Conservation (phyloP, 2,888 invertebrate species). For the Syrista parreyssii region DNA sequence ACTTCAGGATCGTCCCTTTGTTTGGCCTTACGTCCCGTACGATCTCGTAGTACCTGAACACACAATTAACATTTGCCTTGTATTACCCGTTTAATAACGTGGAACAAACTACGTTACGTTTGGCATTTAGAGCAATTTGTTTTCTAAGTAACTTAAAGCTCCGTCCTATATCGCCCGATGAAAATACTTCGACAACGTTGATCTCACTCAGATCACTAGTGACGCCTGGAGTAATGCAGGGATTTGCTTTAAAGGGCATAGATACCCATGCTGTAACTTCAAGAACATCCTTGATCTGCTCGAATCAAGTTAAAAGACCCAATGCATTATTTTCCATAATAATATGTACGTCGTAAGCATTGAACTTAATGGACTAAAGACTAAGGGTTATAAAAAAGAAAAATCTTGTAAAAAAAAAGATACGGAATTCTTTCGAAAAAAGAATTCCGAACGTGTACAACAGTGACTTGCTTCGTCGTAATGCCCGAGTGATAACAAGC, state of each 20-base stretch:
- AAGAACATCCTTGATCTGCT: not conserved
- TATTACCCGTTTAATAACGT: not conserved
- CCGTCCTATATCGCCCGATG: not conserved
- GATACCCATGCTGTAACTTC: not conserved
- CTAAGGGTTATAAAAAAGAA: not conserved
- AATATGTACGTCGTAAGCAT: not conserved
- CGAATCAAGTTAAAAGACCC: not conserved
- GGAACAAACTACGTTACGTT: no score
- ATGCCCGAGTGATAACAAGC: not conserved
- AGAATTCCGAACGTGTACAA: not conserved
- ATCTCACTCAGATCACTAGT: not conserved
- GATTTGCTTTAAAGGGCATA: no score
- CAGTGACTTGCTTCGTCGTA: not conserved
- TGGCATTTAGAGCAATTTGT: no score
- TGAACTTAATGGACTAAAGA: not conserved
- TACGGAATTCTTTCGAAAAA: not conserved
- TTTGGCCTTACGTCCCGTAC: slow-evolving; percentile 90
- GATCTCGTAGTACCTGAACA: slow-evolving; percentile 81
- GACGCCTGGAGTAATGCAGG: not conserved
- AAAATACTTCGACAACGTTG: not conserved
- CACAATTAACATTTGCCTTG: slow-evolving; percentile 1
- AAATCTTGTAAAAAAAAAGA: not conserved
- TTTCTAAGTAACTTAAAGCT: not conserved
- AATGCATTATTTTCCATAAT: not conserved
- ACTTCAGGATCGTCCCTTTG: slow-evolving; percentile 97